These are phyloP conservation scores for Oxyura jamaicensis DNA, from an alignment of 2,113 vertebrate species.

Conservation along the genomic window DNA sequence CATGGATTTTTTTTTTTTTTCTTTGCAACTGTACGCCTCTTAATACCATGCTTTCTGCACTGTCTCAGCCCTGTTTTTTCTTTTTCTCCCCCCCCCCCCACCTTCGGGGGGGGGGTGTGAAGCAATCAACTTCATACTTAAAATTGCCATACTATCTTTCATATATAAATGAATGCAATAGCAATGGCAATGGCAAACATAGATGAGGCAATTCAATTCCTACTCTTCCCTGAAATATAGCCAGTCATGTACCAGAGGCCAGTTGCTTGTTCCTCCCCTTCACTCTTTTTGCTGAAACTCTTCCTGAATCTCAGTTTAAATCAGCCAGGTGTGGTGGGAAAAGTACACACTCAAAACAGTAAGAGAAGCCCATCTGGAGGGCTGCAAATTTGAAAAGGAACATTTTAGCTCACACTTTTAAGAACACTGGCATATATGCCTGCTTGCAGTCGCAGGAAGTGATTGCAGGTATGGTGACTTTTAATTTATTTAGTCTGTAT, in stretches of 20 bases:
- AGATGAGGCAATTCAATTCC: neutral
- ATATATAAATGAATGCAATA: neutral
- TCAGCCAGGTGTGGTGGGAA: neutral
- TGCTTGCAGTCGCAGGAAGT: neutral
- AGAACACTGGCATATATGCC: neutral
- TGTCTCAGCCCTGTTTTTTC: neutral
- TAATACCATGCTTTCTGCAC: neutral
- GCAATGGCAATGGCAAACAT: neutral
- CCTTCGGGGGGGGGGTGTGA: neutral
- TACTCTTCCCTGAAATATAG: neutral
- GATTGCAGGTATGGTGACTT: neutral
- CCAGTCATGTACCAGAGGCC: neutral
- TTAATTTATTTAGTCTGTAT: neutral
- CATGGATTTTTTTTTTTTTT: neutral
- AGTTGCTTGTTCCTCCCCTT: neutral
- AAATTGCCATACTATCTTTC: neutral
- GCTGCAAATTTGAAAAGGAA: neutral
- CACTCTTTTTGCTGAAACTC: neutral
- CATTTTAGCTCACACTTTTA: neutral
- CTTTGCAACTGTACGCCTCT: neutral
- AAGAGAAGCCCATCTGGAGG: neutral
- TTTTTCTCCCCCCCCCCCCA: too few relatives aligned
- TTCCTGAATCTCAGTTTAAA: neutral
- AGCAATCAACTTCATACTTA: neutral
- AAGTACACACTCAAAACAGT: neutral